Conservation (phyloP, 2,113 vertebrate species). For the Elephas maximus region DNA sequence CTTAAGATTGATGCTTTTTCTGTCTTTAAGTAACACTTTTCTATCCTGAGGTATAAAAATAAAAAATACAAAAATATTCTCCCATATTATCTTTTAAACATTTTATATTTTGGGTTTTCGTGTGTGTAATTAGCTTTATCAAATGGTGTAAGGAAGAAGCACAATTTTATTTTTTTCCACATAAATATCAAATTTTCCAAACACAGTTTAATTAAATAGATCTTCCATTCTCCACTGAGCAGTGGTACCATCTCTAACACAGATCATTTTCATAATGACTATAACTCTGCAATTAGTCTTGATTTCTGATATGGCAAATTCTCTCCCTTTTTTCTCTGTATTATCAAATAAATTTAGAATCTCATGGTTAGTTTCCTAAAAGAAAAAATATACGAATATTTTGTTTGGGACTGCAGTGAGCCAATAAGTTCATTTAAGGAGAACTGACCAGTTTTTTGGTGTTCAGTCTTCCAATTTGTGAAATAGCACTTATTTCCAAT, state of each 20-base stretch:
- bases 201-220: too few relatives aligned
- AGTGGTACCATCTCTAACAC: background rate
- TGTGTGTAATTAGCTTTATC: background rate
- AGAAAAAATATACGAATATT: background rate
- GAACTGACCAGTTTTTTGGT: background rate
- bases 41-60: too few relatives aligned
- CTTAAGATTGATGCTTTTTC: too few relatives aligned
- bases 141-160: background rate
- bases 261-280: background rate
- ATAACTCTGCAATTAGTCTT: background rate
- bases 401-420: background rate
- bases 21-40: too few relatives aligned
- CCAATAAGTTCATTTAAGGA: background rate
- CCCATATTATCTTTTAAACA: too few relatives aligned
- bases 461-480: background rate
- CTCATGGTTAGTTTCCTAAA: background rate
- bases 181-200: too few relatives aligned
- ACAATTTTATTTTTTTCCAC: too few relatives aligned
- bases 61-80: too few relatives aligned
- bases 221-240: background rate
- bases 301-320: background rate
- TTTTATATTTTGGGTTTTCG: background rate
- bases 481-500: background rate
- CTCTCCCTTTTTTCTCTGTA: background rate
- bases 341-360: background rate